Conservation (phyloP, 2,888 invertebrate genomes). For the Rhimphoctona megacephalus region DNA sequence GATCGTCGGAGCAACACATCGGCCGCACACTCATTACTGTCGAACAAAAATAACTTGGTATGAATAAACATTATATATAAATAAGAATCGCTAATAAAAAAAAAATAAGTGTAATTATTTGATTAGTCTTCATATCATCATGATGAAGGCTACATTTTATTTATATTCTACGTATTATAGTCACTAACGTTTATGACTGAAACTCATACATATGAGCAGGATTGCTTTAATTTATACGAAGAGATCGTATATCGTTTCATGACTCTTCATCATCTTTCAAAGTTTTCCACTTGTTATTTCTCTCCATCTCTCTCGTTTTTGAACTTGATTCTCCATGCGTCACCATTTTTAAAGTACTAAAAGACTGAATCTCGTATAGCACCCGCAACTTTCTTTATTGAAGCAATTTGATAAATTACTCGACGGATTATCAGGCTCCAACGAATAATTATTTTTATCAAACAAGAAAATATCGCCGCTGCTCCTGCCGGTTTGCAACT, state of each 20-base stretch:
- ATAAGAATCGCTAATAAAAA: background rate
- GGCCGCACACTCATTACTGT: background rate
- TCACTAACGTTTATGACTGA: background rate
- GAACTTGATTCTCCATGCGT: constrained; percentile 6
- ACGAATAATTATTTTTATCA: constrained; percentile 65
- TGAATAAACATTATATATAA: background rate
- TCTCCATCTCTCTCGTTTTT: background rate
- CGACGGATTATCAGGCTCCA: constrained; percentile 58
- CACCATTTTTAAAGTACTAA: constrained; percentile 29
- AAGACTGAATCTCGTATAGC: constrained; percentile 9
- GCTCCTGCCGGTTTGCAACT: constrained; percentile 10
- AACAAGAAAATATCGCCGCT: constrained; percentile 40
- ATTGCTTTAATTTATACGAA: background rate
- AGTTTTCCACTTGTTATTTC: background rate
- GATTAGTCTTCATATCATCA: background rate
- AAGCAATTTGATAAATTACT: constrained; percentile 64
- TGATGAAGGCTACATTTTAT: background rate
- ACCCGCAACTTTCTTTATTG: constrained; percentile 47
- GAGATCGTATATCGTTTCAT: constrained; percentile 4
- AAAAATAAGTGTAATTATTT: background rate
- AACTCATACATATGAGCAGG: background rate
- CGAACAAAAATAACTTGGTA: background rate
- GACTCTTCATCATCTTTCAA: constrained; percentile 12
- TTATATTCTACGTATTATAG: background rate
- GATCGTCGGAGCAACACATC: no score